Conservation (phyloP, 2,797 vertebrate genomes). For the Dromococcyx pavoninus region DNA sequence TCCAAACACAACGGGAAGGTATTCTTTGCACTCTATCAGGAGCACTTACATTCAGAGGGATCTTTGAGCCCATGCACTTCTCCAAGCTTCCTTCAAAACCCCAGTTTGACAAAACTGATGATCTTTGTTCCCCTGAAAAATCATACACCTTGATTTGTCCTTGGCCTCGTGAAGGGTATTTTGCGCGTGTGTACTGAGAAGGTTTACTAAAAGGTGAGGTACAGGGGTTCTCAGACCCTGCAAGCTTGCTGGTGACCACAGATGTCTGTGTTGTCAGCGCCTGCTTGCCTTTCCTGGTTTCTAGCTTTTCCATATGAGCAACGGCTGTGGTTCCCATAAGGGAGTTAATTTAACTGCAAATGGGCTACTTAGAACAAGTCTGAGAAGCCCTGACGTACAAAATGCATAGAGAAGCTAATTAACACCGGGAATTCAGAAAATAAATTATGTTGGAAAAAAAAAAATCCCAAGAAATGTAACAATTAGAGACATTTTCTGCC, state of each 20-base stretch:
- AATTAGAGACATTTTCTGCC: slow-evolving; percentile 61
- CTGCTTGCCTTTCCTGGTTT: background rate
- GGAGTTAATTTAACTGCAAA: background rate
- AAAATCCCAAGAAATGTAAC: background rate
- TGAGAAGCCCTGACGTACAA: slow-evolving; percentile 7
- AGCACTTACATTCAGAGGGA: slow-evolving; percentile 66
- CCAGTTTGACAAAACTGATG: slow-evolving; percentile 1
- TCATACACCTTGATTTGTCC: slow-evolving; percentile 65
- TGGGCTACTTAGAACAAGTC: background rate
- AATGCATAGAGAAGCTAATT: slow-evolving; percentile 65
- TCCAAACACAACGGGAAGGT: slow-evolving; percentile 44
- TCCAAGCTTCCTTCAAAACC: slow-evolving; percentile 60
- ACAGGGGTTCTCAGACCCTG: background rate
- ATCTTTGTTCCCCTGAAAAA: slow-evolving; percentile 62
- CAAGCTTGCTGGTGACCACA: background rate
- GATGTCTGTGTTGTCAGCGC: background rate
- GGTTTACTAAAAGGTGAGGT: background rate
- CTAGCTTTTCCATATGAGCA: background rate
- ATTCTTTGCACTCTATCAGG: slow-evolving; percentile 45
- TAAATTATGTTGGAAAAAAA: background rate
- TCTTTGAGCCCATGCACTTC: slow-evolving; percentile 50
- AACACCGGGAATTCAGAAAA: slow-evolving; percentile 59
- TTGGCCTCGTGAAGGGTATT: slow-evolving; percentile 14
- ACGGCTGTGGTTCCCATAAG: background rate
- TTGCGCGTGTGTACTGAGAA: background rate